Evolutionary conservation across 2,888 invertebrate species (phyloP), one percentile per base, ranked within the genome.

Genomic region (Melolontha melolontha): DNA sequence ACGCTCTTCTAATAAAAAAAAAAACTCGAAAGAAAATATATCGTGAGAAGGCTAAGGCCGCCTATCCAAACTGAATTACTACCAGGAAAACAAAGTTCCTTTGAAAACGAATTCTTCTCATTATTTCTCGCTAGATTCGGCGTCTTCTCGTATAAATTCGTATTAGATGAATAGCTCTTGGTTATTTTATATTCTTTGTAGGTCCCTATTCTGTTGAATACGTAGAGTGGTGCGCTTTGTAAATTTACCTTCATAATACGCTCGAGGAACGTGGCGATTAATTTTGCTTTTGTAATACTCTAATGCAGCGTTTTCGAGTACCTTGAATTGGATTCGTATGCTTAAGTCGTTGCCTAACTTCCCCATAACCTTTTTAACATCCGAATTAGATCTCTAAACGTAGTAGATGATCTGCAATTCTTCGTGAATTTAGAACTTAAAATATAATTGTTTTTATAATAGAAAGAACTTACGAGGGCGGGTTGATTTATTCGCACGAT

Each of bases 31-130:
- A 52, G 34, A 52, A 34, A 34, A 52, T 52, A 27, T 29, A 52
- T 52, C 34, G 51, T 52, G 51, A 14, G 51, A 29, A 34, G 34
- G 6, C 34, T 1, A 6, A 34, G 8, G 7, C 34, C 34, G 34
- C 7, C 34, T 34, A 34, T 34, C 34, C 34, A 2, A 34, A 29
- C 34, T 12, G 51, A 52, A 52, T 52, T 52, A 52, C 34, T 14
- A 70, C 70, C 69, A 71, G 69, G 69, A 68, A 69, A 69, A 73
- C 67, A 70, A 71, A 71, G 69, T 69, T 71, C 70, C 65, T 34
- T 57, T 65, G 68, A 70, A 71, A 70, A 71, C 74, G 72, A 74
- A 73, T 74, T 72, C 71, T 66, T 50, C 73, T 74, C 74, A 73
- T 74, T 73, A 74, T 74, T 74, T 73, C 69, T 69, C 70, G 69